Evolutionary conservation across 2,797 vertebrate genomes (phyloP), one percentile per base, ranked within the genome.

Genomic region (Neostethus bicornis): DNA sequence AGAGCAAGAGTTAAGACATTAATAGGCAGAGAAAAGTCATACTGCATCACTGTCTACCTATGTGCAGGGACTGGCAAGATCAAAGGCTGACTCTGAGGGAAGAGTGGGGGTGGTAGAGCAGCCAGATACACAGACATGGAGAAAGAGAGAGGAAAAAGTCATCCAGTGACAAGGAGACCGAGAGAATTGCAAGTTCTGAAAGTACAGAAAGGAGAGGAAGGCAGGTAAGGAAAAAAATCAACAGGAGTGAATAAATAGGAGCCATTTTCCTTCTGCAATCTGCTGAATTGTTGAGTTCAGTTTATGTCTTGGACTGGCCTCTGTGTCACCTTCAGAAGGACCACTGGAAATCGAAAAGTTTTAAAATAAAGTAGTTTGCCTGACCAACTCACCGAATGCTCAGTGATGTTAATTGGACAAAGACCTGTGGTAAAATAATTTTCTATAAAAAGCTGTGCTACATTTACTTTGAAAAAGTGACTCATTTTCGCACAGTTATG

Each of bases 11-110:
- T 80, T 81, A 85, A 88, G 79, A 87, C 84, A 84, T 90, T 90
- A 91, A 90, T 87, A 87, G 88, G 89, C 80, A 85, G 82, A 81
- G 89, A 89, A 85, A 82, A 88, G 88, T 81, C 79, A 75, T 66
- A 75, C 81, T 84, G 81, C 89, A 86, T 89, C 81, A 83, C 81
- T 87, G 89, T 88, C 88, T 89, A 85, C 84, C 89, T 90, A 85
- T 89, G 85, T 76, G 85, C 84, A 70, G 57, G 73, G 69, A 70
- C 84, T 79, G 75, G 78, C 67, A 74, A 87, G 81, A 90, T 90
- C 88, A 90, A 89, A 90, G 81, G 53, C 77, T 72, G 72, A 73
- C 77, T 78, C 54, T 73, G 79, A 65, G 69, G 60, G 59, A 55
- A 65, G 51, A 64, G 24, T 49, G 37, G 49, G 50, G 32, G 39